phyloP scores from a whole-genome alignment of 2,888 invertebrate species.

The Machimus rusticus region DNA sequence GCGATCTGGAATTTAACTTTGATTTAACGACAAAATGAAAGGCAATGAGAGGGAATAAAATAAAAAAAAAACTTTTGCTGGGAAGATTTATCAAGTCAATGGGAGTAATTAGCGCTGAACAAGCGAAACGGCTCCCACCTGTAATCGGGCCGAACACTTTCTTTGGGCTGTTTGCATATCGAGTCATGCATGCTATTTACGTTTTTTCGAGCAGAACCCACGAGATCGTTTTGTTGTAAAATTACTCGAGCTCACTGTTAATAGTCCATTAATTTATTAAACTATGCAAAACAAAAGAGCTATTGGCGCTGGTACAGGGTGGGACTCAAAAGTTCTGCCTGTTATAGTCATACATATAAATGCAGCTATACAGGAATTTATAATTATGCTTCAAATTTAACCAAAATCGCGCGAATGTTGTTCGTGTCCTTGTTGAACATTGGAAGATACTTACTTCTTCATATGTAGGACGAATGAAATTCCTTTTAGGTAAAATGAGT shows the following conservation, averaged over 20 bases:
- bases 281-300: not conserved
- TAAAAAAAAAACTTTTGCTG: not conserved
- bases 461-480: no score
- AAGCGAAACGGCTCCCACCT: not conserved
- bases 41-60: not conserved
- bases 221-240: not conserved
- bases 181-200: not conserved
- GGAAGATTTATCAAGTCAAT: not conserved
- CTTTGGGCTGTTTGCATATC: not conserved
- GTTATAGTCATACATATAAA: not conserved
- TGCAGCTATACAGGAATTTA: not conserved
- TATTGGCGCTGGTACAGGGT: not conserved
- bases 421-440: no score
- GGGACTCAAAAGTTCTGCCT: not conserved
- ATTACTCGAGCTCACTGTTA: not conserved
- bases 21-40: not conserved
- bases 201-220: not conserved
- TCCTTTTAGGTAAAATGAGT: no score
- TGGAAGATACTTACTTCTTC: no score
- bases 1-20: not conserved
- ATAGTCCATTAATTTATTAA: not conserved
- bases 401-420: not conserved
- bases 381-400: not conserved
- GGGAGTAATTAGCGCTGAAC: not conserved
- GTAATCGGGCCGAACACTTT: not conserved